phyloP scores from a whole-genome alignment of 2,888 invertebrate genomes.

The Diabrotica balteata region DNA sequence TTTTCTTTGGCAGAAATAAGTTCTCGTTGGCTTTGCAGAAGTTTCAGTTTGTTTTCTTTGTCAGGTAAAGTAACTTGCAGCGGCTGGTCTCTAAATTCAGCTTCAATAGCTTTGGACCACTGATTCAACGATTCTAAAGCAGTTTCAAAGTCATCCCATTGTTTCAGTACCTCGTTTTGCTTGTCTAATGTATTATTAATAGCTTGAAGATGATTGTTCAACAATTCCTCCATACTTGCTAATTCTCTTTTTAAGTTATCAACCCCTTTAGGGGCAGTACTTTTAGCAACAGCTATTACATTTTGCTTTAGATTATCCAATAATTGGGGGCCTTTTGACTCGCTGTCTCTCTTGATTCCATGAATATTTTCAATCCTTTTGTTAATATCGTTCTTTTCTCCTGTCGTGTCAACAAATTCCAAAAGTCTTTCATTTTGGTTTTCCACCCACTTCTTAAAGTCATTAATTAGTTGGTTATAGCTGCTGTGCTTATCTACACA shows the following conservation, averaged over 20 bases:
- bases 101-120: conserved; percentile 87
- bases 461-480: conserved; percentile 76
- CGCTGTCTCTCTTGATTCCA: conserved; percentile 68
- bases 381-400: conserved; percentile 83
- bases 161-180: conserved; percentile 75
- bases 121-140: conserved; percentile 80
- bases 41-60: conserved; percentile 77
- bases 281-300: conserved; percentile 72
- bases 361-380: conserved; percentile 73
- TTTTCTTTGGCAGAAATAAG: conserved; percentile 81
- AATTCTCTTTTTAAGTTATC: conserved; percentile 77
- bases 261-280: conserved; percentile 83
- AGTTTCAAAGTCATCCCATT: conserved; percentile 89
- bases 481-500: conserved; percentile 87
- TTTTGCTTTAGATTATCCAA: conserved; percentile 74
- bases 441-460: conserved; percentile 83
- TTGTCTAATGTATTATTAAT: conserved; percentile 65
- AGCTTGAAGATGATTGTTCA: conserved; percentile 72
- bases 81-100: conserved; percentile 84
- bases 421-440: conserved; percentile 80
- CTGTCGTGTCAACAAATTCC: conserved; percentile 82
- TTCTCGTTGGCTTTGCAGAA: conserved; percentile 77
- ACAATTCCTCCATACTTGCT: conserved; percentile 70
- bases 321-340: conserved; percentile 70
- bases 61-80: conserved; percentile 81